Evolutionary conservation across 2,113 vertebrate genomes (phyloP).

Genomic region (Xenopus tropicalis): DNA sequence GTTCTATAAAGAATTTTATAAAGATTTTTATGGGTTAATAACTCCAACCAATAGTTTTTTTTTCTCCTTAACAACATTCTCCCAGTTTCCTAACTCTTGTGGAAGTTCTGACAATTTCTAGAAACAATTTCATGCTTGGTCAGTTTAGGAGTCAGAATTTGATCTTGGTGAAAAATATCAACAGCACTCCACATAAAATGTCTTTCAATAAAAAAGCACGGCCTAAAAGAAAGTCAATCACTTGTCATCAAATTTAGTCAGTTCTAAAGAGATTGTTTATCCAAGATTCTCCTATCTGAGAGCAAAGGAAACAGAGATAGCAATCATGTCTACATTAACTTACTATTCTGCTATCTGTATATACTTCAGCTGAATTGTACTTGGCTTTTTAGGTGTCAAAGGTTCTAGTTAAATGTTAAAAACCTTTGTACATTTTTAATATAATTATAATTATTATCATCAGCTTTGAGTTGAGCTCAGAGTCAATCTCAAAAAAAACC

Average conservation of each 20-base stretch:
- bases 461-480: no score
- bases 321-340: background rate
- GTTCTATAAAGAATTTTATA: no score
- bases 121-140: conserved; percentile 62
- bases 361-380: no score
- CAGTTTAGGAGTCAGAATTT: conserved; percentile 54
- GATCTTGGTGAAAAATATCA: conserved; percentile 54
- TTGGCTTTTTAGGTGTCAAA: no score
- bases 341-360: no score
- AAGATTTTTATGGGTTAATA: no score
- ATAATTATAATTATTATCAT: no score
- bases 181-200: conserved; percentile 44
- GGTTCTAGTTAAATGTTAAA: no score
- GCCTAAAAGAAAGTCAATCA: conserved; percentile 38
- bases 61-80: conserved; percentile 32
- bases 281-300: background rate
- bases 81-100: conserved; percentile 49
- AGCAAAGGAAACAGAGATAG: background rate
- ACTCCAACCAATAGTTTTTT: no score
- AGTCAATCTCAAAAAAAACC: no score
- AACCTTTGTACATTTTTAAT: no score
- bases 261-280: background rate
- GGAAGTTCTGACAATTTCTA: conserved; percentile 44
- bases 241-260: conserved; percentile 47
- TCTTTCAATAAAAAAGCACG: conserved; percentile 38